Percentiles rank a stretch among this genome's conserved stretches.
Conservation (phyloP, 2,888 invertebrate species). For the Drosophila meridiana region DNA sequence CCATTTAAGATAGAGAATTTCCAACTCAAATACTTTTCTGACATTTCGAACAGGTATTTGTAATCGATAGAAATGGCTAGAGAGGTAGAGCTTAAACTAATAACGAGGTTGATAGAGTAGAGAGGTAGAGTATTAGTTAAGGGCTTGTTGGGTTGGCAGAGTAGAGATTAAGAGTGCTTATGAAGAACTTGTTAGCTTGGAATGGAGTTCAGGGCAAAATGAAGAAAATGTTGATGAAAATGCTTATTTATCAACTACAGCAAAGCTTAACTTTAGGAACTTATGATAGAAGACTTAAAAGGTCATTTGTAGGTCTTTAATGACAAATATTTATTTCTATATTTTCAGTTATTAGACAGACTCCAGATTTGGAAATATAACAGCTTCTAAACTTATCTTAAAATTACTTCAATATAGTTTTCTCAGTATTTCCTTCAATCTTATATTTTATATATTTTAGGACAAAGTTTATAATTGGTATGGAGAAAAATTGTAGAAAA, state of each 20-base stretch:
- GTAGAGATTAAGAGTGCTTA: background rate
- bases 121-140: background rate
- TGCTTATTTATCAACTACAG: background rate
- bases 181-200: background rate
- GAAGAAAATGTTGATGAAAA: background rate
- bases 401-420: too few species aligned
- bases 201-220: background rate
- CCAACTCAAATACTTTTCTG: background rate
- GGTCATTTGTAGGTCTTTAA: background rate
- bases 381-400: too few species aligned
- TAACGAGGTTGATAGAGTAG: too few species aligned
- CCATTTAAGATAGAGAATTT: background rate
- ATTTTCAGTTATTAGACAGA: too few species aligned
- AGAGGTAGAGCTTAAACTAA: too few species aligned
- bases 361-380: too few species aligned
- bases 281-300: background rate
- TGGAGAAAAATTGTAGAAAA: too few species aligned
- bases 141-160: background rate
- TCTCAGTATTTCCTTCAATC: too few species aligned
- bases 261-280: background rate
- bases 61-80: background rate
- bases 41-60: slow-evolving; percentile 1
- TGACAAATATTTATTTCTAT: too few species aligned
- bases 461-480: too few species aligned
- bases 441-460: too few species aligned